Evolutionary conservation across 2,113 vertebrate genomes (phyloP).

Genomic region (Apistogramma diplotaenia): DNA sequence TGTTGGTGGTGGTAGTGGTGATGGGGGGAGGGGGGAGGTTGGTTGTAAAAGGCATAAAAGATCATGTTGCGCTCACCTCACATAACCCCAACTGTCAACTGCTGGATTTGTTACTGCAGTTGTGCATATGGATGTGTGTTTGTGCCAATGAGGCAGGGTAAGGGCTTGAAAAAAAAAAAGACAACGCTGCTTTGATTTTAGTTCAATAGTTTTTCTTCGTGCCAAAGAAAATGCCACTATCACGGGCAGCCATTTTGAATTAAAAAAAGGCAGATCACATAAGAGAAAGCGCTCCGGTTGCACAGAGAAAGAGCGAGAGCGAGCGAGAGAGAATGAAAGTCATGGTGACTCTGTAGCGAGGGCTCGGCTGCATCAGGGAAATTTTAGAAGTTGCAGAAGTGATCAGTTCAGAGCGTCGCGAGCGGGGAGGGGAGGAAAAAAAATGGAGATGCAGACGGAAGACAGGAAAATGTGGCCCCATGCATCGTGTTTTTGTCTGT

Average conservation of each 20-base stretch:
- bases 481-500: constrained; percentile 49
- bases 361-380: constrained; percentile 55
- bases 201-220: background rate
- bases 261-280: constrained; percentile 2
- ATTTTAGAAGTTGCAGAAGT: constrained; percentile 62
- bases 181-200: background rate
- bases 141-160: background rate
- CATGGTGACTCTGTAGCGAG: constrained; percentile 3
- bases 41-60: constrained; percentile 27
- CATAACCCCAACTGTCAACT: constrained; percentile 43
- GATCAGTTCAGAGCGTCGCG: constrained; percentile 44
- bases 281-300: constrained; percentile 34
- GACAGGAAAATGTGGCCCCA: constrained; percentile 5
- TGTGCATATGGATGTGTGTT: background rate
- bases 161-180: background rate
- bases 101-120: constrained; percentile 15
- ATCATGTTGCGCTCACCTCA: constrained; percentile 62
- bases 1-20: background rate
- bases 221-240: background rate
- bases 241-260: constrained; percentile 59
- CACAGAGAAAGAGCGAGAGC: background rate
- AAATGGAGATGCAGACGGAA: background rate
- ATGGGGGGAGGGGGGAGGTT: background rate
- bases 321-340: constrained; percentile 11
- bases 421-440: background rate